Evolutionary conservation across 2,888 invertebrate genomes (phyloP), one percentile per base, ranked within the genome.

Genomic region (Tyria jacobaeae): DNA sequence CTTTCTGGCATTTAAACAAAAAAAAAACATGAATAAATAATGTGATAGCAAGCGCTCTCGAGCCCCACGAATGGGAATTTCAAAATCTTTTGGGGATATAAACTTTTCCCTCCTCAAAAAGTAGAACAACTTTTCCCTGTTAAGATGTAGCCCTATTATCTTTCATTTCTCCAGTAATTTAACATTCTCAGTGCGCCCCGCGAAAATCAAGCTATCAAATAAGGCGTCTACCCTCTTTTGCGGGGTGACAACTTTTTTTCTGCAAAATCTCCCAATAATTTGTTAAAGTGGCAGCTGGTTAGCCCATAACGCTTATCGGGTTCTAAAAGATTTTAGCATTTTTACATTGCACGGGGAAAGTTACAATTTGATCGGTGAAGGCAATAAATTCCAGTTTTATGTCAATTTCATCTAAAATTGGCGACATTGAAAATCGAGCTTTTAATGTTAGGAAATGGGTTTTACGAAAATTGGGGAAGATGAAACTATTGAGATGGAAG

Each of bases 151-250:
- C 82, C 85, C 92, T 90, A 93, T 93, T 94, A 93, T 93, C 93
- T 93, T 92, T 92, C 91, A 93, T 94, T 93, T 92, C 91, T 83
- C 85, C 83, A 84, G 92, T 91, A 92, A 93, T 93, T 93, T 93
- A 92, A 91, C 92, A 92, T 92, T 93, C 91, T 88, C 85, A 78
- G 82, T 86, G 85, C 89, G 88, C 92, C 85, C 80, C 84, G 75
- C 74, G 85, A 89, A 88, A 91, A 92, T 91, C 92, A 89, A 88
- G 92, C 93, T 91, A 93, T 93, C 92, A 92, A 92, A 90, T 87
- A 87, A 87, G 87, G 83, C 83, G 86, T 84, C 70, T 83, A 85
- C 89, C 90, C 90, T 88, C 87, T 83, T 82, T 81, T 76, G 78
- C 63, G 77, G 89, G 91, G 91, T 87, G 91, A 91, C 91, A 91